These are phyloP conservation scores for Laticauda colubrina DNA, from an alignment of 2,113 vertebrate genomes.

Conservation along the genomic window DNA sequence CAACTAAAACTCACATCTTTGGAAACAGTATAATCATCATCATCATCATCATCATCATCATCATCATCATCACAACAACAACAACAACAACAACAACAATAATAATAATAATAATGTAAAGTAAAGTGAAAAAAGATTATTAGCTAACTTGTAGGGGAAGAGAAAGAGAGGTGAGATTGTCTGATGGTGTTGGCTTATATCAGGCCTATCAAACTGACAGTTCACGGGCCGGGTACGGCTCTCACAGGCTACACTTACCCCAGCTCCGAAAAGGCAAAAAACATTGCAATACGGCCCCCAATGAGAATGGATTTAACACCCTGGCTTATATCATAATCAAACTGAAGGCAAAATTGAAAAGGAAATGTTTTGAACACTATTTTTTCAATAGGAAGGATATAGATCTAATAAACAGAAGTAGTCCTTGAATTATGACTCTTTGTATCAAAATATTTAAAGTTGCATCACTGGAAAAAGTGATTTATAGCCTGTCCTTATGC, in stretches of 20 bases:
- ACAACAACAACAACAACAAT: too few relatives aligned
- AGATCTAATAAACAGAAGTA: neutral
- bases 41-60: too few relatives aligned
- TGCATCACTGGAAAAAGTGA: neutral
- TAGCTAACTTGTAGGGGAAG: neutral
- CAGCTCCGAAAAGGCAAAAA: too few relatives aligned
- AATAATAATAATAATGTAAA: too few relatives aligned
- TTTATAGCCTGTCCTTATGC: neutral
- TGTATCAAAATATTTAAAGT: neutral
- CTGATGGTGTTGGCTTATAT: neutral
- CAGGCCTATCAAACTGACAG: too few relatives aligned
- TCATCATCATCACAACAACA: too few relatives aligned
- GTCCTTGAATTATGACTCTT: neutral
- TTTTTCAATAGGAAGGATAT: neutral
- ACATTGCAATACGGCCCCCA: too few relatives aligned
- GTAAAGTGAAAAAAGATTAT: neutral
- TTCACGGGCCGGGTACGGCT: too few relatives aligned
- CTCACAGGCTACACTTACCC: too few relatives aligned
- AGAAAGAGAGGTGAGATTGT: neutral
- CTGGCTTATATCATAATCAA: neutral
- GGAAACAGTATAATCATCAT: neutral
- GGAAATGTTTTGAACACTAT: neutral
- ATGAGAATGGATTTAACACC: too few relatives aligned
- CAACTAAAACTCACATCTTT: neutral
- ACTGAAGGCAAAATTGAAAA: neutral